Evolutionary conservation across 2,113 vertebrate species (phyloP), one percentile per base, ranked within the genome.

Genomic region (Chionodraco myersi): DNA sequence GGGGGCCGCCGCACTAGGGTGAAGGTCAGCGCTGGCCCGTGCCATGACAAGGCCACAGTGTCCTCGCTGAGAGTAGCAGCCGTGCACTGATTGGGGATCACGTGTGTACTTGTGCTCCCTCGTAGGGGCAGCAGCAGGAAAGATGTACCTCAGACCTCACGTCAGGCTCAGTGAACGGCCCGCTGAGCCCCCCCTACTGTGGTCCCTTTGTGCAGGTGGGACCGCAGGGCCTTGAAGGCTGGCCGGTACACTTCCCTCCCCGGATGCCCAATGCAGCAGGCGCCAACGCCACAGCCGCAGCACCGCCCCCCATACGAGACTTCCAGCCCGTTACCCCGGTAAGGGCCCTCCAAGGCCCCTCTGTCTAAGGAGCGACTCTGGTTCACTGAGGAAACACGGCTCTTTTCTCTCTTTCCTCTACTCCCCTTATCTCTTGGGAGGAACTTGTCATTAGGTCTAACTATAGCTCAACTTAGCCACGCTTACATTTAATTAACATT

Each of bases 211-310:
- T 96, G 1, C 95, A 97, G 80, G 94, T 96, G 79, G 64, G 95
- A 87, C 95, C 95, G 91, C 96, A 95, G 1, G 96, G 95, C 87
- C 96, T 93, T 0, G 97, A 99, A 0, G 97, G 97, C 72, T 98
- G 97, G 97, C 96, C 96, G 92, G 91, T 97, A 92, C 95, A 96
- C 77, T 97, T 97, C 89, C 96, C 97, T 0, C 96, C 97, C 2
- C 87, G 96, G 80, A 93, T 96, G 92, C 94, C 95, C 0, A 94
- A 94, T 86, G 89, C 92, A 83, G 89, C 92, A 83, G 93, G 88
- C 59, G 84, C 91, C 73, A 45, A 90, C 60, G 86, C 88, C 75
- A 86, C 36, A 41, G 48, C 91, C 56, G 89, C 88, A 86, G 92
- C 89, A 70, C 95, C 60, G 0, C 94, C 86, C 88, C 93, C 96